Base-by-base conservation (phyloP, 2,888 invertebrate species). In the Trypoxylon attenuatum region DNA sequence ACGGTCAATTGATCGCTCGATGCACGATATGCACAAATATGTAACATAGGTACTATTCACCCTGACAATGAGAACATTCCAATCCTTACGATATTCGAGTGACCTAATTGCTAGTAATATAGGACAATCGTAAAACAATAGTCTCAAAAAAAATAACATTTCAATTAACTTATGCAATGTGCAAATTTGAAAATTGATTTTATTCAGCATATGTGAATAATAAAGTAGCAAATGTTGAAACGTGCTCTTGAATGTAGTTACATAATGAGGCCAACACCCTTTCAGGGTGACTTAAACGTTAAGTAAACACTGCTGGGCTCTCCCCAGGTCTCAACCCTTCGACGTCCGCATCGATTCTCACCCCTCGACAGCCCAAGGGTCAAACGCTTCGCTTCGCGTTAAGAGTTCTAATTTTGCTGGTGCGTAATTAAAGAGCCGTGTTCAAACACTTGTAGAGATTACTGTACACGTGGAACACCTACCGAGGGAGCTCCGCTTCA, bases 51-150 rank as follows among this genome's bases (percentile, higher is more conserved):
- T 46, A 38, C 53, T 43, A 47, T 62, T 51, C 18, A 13, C 42
- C 49, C 63, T 49, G 64, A 29, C 63, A 23, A 64, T 54, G 63
- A 61, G 62, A 64, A 62, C 62, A 63, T 38, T 25, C n/a, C n/a
- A n/a, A n/a, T n/a, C n/a, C n/a, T n/a, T n/a, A n/a, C n/a, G n/a
- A n/a, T n/a, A n/a, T n/a, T n/a, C n/a, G n/a, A n/a, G n/a, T n/a
- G n/a, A n/a, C n/a, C n/a, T n/a, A n/a, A n/a, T n/a, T n/a, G n/a
- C n/a, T n/a, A n/a, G n/a, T n/a, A n/a, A n/a, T n/a, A n/a, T n/a
- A n/a, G n/a, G n/a, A n/a, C n/a, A n/a, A n/a, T n/a, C n/a, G n/a
- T n/a, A n/a, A n/a, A n/a, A n/a, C n/a, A n/a, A n/a, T n/a, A n/a
- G n/a, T n/a, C n/a, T n/a, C n/a, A n/a, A n/a, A n/a, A n/a, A n/a